Conservation (phyloP, 2,113 vertebrate species). For the Neodon shergylaensis region DNA sequence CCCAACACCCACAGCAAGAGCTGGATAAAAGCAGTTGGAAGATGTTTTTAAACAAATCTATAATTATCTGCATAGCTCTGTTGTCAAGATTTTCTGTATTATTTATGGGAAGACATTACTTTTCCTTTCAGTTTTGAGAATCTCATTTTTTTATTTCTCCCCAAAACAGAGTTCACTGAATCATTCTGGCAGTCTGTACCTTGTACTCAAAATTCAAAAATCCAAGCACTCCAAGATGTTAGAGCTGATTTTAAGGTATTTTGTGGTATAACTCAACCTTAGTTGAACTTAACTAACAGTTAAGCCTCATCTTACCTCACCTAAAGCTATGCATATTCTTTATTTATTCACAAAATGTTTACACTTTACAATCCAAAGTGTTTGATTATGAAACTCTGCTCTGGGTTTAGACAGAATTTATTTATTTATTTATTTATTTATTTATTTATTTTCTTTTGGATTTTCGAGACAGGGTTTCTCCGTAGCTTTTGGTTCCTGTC, state of each 20-base stretch:
- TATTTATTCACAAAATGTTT: neutral
- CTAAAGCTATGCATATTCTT: neutral
- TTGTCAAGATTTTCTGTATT: conserved; percentile 5
- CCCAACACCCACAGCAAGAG: neutral
- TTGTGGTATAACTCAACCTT: neutral
- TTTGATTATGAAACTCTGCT: neutral
- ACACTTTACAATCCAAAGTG: neutral
- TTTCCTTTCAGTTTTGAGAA: neutral
- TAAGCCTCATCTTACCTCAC: neutral
- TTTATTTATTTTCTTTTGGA: no score
- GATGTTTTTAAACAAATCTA: neutral
- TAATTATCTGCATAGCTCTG: neutral
- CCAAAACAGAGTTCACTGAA: neutral
- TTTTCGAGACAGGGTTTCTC: no score
- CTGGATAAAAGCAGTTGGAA: neutral
- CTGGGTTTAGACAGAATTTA: no score
- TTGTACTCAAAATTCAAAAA: neutral
- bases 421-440: no score
- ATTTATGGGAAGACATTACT: neutral
- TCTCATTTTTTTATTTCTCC: neutral
- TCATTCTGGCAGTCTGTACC: neutral
- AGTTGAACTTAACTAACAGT: neutral
- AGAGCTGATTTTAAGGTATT: neutral
- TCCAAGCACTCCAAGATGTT: neutral
- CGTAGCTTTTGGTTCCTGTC: no score